These are phyloP conservation scores for Setipinna tenuifilis DNA, from an alignment of 2,797 vertebrate genomes.

Conservation along the genomic window DNA sequence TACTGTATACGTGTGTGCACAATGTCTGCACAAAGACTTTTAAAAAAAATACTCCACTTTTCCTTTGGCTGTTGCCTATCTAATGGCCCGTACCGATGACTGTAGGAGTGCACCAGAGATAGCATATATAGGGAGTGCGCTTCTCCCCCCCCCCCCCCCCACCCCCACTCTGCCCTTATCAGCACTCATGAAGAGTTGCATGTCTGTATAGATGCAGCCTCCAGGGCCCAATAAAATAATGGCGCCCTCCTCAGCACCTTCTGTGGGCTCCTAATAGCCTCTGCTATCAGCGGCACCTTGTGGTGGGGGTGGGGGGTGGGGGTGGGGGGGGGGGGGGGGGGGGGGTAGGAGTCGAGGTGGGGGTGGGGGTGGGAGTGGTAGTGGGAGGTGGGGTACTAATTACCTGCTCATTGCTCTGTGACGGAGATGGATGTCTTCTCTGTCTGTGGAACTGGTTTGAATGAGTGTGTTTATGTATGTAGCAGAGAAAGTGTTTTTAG, in stretches of 20 bases:
- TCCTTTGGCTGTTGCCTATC: background rate
- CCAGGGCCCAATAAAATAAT: background rate
- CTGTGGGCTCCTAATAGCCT: background rate
- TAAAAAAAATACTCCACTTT: background rate
- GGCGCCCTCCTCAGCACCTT: background rate
- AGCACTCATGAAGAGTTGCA: background rate
- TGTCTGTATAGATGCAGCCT: background rate
- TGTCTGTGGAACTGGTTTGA: background rate
- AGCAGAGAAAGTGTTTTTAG: constrained; percentile 23
- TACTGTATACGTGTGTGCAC: background rate
- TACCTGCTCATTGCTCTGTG: constrained; percentile 25
- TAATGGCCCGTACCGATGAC: background rate
- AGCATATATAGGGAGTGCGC: background rate
- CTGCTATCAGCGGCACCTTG: background rate
- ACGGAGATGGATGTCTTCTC: constrained; percentile 34
- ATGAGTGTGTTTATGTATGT: constrained; percentile 1
- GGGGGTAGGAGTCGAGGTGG: too few species aligned
- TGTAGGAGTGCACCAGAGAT: background rate
- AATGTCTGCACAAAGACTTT: constrained; percentile 25
- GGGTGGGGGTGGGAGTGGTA: too few species aligned
- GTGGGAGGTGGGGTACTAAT: constrained; percentile 17
- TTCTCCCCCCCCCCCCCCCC: background rate
- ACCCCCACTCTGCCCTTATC: background rate
- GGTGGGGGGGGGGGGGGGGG: too few species aligned
- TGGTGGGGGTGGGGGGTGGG: background rate